These are phyloP conservation scores for fruit fly (Drosophila melanogaster) DNA, from an alignment of 1,140 invertebrate genomes.

Conservation along the genomic window Release_6_plus_ISO1_MT NC_004354.4:20692001-20692500, in stretches of 20 bases:
- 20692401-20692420: too few species aligned
- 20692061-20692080: constrained; percentile 77
- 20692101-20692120: constrained; percentile 1
- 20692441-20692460: neutral
- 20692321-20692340: too few species aligned
- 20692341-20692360: too few species aligned
- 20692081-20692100: constrained; percentile 31
- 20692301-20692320: too few species aligned
- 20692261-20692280: neutral
- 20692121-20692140: neutral
- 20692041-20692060: constrained; percentile 63
- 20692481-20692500: too few species aligned
- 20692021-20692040: constrained; percentile 24
- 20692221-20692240: constrained; percentile 69
- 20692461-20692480: too few species aligned
- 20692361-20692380: too few species aligned
- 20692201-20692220: constrained; percentile 67
- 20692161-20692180: neutral
- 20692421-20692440: neutral
- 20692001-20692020: constrained; percentile 65
- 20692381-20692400: too few species aligned
- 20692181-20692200: constrained; percentile 70
- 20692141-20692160: constrained; percentile 1
- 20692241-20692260: constrained; percentile 60
- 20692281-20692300: too few species aligned